These are phyloP conservation scores for Engraulis encrasicolus DNA, from an alignment of 2,113 vertebrate genomes.

Conservation along the genomic window DNA sequence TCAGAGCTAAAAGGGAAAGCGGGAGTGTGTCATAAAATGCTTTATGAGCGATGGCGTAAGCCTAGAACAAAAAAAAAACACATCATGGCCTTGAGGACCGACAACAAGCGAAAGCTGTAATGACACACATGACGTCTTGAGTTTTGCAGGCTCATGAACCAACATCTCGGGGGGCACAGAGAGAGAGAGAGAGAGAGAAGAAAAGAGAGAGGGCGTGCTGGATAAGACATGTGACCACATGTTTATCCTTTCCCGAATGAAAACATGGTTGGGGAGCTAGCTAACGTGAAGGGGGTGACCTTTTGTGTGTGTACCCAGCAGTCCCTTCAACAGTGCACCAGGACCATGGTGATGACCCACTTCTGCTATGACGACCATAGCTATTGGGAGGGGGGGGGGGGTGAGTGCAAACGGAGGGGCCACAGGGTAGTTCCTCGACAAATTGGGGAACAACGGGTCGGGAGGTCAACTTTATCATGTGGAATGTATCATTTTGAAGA, in stretches of 20 bases:
- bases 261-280: neutral
- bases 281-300: neutral
- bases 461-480: slow-evolving; percentile 1
- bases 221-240: neutral
- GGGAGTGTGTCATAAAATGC: slow-evolving; percentile 14
- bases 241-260: neutral
- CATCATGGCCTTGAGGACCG: neutral
- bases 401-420: too few species aligned
- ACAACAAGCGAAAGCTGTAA: neutral
- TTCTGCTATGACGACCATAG: neutral
- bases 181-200: neutral
- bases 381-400: neutral
- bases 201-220: too few species aligned
- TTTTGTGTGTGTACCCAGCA: neutral
- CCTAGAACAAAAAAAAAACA: neutral
- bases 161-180: neutral
- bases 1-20: slow-evolving; percentile 18
- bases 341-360: neutral
- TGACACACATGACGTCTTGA: neutral
- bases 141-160: neutral
- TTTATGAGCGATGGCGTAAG: neutral
- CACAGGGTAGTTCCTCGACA: too few species aligned
- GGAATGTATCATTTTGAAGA: neutral
- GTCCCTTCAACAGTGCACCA: neutral
- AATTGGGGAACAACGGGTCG: neutral